Conservation (phyloP, 2,888 invertebrate species). For the Synanthedon myopaeformis region DNA sequence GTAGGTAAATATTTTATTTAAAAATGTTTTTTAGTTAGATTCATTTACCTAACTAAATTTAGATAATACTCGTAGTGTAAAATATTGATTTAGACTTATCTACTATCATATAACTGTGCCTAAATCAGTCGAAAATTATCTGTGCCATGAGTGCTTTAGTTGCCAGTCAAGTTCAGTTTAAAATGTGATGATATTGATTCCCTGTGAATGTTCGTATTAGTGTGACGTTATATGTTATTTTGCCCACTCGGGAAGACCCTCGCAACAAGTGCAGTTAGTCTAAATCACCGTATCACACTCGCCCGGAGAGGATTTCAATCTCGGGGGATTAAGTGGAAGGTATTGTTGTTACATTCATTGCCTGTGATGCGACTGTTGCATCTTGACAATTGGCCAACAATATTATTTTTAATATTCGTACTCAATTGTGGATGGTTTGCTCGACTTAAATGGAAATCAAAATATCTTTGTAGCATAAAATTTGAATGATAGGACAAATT, state of each 20-base stretch:
- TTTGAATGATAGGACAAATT: not conserved
- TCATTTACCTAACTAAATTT: no score
- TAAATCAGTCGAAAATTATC: no score
- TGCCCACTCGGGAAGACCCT: constrained; percentile 22
- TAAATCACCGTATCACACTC: constrained; percentile 54
- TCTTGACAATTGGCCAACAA: constrained; percentile 29
- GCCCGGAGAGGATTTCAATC: constrained; percentile 45
- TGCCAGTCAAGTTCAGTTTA: no score
- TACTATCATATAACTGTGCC: no score
- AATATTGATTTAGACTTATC: no score
- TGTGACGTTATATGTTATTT: constrained; percentile 45
- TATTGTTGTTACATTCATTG: constrained; percentile 7
- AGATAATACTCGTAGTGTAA: no score
- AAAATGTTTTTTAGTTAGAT: no score
- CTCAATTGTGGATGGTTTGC: no score
- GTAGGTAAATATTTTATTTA: constrained; percentile 17
- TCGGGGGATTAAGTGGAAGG: constrained; percentile 28
- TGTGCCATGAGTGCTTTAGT: no score
- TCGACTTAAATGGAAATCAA: not conserved
- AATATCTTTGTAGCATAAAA: not conserved
- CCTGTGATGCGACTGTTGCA: constrained; percentile 14
- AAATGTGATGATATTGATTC: no score
- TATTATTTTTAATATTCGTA: not conserved
- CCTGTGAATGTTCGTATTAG: constrained; percentile 36
- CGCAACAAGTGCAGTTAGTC: constrained; percentile 60